These are phyloP conservation scores for Pterophyllum scalare DNA, from an alignment of 2,113 vertebrate species.

Conservation along the genomic window DNA sequence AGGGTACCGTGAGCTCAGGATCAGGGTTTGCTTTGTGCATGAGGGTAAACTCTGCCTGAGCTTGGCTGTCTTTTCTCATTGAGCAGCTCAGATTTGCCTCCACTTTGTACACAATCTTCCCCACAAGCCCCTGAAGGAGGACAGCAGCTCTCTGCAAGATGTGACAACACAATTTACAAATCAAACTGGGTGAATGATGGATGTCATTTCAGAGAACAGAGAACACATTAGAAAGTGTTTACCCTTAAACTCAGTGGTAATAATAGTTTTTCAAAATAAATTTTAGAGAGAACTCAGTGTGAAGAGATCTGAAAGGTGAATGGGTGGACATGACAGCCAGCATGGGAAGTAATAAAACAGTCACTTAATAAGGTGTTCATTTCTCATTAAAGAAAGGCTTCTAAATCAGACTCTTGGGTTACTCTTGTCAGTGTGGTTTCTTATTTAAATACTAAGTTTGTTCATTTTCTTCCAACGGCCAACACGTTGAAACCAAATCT, in stretches of 20 bases:
- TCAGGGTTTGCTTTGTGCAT: conserved; percentile 8
- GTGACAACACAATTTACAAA: neutral
- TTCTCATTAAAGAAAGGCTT: neutral
- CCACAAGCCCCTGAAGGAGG: conserved; percentile 48
- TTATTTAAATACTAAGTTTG: neutral
- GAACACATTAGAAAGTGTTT: neutral
- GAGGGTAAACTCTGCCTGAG: conserved; percentile 51
- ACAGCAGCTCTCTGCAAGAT: conserved; percentile 50
- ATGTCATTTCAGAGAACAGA: neutral
- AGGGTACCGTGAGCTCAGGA: conserved; percentile 38
- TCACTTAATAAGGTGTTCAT: neutral
- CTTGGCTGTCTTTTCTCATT: conserved; percentile 59
- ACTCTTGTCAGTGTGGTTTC: neutral
- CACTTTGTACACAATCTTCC: conserved; percentile 66
- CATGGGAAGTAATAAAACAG: conserved; percentile 47
- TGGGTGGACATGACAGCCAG: conserved; percentile 64
- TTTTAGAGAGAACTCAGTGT: conserved; percentile 56
- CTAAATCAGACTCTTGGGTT: neutral
- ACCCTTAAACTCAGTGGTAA: neutral
- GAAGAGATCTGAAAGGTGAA: conserved; percentile 75
- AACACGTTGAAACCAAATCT: conserved; percentile 43
- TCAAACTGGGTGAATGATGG: neutral
- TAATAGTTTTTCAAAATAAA: neutral
- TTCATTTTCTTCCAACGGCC: conserved; percentile 43
- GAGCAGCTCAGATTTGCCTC: conserved; percentile 62